A percentile compares a stretch with the other conserved stretches of the same genome.
Evolutionary conservation across 2,888 invertebrate species (phyloP).

Genomic region (Drosophila leonis): DNA sequence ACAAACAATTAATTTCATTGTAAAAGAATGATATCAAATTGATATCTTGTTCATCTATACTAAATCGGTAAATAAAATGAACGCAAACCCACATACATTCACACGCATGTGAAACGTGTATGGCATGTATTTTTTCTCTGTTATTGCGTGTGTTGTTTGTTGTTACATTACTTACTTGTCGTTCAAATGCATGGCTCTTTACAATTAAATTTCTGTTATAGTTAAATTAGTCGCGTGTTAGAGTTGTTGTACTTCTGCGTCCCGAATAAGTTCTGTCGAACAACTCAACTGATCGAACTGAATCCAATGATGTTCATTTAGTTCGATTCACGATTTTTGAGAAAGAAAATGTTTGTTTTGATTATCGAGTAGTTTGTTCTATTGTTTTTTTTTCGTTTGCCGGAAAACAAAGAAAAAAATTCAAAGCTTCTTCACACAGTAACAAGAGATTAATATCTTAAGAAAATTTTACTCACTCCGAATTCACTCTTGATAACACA

Average conservation of each 20-base stretch:
- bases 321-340: background rate
- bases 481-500: background rate
- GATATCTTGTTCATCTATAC: background rate
- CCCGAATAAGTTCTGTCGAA: conserved; percentile 24
- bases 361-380: background rate
- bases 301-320: conserved; percentile 8
- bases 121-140: background rate
- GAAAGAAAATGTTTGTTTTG: background rate
- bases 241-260: conserved; percentile 2
- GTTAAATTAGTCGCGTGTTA: conserved; percentile 38
- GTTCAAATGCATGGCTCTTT: conserved; percentile 4
- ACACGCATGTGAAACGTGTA: conserved; percentile 25
- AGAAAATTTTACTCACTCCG: too few relatives aligned
- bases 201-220: conserved; percentile 3
- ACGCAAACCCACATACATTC: conserved; percentile 9
- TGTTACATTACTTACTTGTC: conserved; percentile 18
- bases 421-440: background rate
- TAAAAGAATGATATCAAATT: background rate
- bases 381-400: background rate
- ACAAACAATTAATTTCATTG: background rate
- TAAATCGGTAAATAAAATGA: conserved; percentile 17
- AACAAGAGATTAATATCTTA: background rate
- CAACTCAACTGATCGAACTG: conserved; percentile 9
- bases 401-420: background rate
- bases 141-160: background rate